These are phyloP conservation scores for Lasiurus borealis DNA, from an alignment of 2,113 vertebrate genomes.

Conservation along the genomic window DNA sequence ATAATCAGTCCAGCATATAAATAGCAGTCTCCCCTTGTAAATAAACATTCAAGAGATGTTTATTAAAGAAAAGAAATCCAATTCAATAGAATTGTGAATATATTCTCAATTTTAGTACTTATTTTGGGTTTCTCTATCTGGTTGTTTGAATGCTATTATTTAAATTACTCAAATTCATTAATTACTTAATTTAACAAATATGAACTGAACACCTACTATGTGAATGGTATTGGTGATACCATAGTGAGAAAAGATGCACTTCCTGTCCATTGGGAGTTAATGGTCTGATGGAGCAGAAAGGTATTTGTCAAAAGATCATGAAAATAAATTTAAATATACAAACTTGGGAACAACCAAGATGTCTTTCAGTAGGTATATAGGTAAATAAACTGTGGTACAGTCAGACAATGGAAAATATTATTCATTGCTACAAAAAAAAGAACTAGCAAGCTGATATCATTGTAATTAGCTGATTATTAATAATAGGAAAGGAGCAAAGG, in stretches of 20 bases:
- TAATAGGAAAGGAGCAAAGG: too few relatives aligned
- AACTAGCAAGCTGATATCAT: too few relatives aligned
- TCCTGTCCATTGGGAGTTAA: neutral
- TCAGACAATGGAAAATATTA: too few relatives aligned
- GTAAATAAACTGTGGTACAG: too few relatives aligned
- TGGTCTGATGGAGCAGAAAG: neutral
- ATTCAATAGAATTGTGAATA: neutral
- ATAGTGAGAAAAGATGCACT: neutral
- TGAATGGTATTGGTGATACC: neutral
- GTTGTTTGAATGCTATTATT: neutral
- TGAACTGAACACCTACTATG: neutral
- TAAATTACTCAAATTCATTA: neutral
- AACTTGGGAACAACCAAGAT: neutral
- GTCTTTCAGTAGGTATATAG: too few relatives aligned
- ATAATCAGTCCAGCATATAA: neutral
- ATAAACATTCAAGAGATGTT: neutral
- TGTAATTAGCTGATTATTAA: too few relatives aligned
- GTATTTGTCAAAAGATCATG: constrained; percentile 19
- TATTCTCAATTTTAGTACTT: neutral
- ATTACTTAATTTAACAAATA: neutral
- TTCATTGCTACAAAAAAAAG: too few relatives aligned
- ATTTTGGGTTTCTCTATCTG: neutral
- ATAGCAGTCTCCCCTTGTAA: neutral
- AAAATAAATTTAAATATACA: constrained; percentile 21
- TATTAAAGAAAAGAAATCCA: constrained; percentile 12